Evolutionary conservation across 2,113 vertebrate genomes (phyloP), one percentile per base, ranked within the genome.

Genomic region (Petromus typicus): DNA sequence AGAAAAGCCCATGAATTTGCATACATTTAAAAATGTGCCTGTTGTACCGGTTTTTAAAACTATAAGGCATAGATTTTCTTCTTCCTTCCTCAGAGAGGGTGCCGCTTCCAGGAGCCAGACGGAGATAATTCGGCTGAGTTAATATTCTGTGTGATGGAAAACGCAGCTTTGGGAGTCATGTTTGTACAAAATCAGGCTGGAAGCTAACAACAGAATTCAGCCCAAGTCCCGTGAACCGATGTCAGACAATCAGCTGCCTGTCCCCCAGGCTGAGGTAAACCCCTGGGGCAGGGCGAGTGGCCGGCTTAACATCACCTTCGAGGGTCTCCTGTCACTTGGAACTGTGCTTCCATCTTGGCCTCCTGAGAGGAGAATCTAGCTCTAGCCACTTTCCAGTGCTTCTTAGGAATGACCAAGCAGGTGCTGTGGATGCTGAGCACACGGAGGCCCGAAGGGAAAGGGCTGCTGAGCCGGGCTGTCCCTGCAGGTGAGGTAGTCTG

Each of bases 81-180:
- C 80, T 34, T 71, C 66, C 30, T 67, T 56, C 79, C 27, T 34
- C 51, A 51, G 30, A 88, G 23, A 59, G 22, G 34, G 7, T 18
- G 12, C 66, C 75, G 32, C 45, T 87, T 59, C 81, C 90, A 89
- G 89, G 75, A 93, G 40, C 37, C 88, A 73, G 59, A 73, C 40
- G 56, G 81, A 95, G 95, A 92, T 40, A 14, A 69, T 67, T 78
- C 78, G 54, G 76, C 66, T 90, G 78, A 82, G 63, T 66, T 54
- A 57, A 48, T 61, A 69, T 56, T 86, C 73, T 64, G 27, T 59
- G 89, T 83, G 64, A 84, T 57, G 51, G 80, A 92, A 91, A 89
- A 78, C 34, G 61, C 57, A 22, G 25, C 56, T 61, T 48, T 61
- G 67, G 34, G 61, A 92, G 48, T 73, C 57, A 75, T 22, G 56